Evolutionary conservation across 2,113 vertebrate genomes (phyloP).

Genomic region (Gymnorhina tibicen): DNA sequence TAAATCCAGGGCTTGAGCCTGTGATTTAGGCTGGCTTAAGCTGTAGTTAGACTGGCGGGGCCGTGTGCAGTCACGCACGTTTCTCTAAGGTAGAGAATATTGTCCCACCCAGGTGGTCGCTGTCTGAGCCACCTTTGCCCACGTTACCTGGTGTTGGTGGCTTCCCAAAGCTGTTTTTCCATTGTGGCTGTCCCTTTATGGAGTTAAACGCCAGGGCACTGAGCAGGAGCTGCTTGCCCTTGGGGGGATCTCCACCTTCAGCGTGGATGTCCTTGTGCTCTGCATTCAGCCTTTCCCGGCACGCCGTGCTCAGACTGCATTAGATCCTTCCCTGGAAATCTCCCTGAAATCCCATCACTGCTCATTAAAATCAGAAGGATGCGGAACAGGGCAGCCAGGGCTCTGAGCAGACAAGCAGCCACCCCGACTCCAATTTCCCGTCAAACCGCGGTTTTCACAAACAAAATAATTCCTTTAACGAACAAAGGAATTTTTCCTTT

Average conservation of each 20-base stretch:
- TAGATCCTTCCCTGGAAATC: not conserved
- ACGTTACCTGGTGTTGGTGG: fast-evolving
- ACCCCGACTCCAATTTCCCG: fast-evolving
- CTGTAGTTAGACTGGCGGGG: not conserved
- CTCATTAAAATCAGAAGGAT: not conserved
- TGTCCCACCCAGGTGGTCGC: fast-evolving
- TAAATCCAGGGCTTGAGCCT: not conserved
- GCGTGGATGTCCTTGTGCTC: not conserved
- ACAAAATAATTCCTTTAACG: not conserved
- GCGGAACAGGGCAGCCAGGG: not conserved
- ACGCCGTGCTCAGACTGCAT: fast-evolving
- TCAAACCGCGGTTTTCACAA: not conserved
- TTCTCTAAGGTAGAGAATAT: fast-evolving
- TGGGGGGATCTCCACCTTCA: not conserved
- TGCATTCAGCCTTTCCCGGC: fast-evolving
- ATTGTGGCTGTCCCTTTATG: not conserved
- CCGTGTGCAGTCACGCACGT: fast-evolving
- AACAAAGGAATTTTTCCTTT: not conserved
- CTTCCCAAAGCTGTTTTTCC: not conserved
- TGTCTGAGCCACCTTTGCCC: not conserved
- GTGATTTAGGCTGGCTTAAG: not conserved
- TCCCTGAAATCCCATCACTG: not conserved
- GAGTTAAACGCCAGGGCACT: not conserved
- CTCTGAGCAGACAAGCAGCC: not conserved
- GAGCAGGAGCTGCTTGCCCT: not conserved